These are phyloP conservation scores for Diachasma alloeum DNA, from an alignment of 1,140 invertebrate species.

Conservation along the genomic window DNA sequence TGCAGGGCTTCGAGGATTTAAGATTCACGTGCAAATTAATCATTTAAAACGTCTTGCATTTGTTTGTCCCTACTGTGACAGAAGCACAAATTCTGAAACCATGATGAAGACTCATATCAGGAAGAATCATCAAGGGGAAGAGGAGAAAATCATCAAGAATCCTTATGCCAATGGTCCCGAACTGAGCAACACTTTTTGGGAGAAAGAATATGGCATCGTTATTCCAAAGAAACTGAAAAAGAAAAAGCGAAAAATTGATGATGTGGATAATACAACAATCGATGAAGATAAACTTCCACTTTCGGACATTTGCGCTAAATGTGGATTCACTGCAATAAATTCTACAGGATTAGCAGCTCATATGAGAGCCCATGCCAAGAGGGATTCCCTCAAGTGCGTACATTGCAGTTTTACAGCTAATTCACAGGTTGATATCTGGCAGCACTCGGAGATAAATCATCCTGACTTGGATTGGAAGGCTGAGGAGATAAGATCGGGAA, in stretches of 20 bases:
- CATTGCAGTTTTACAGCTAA: slow-evolving; percentile 49
- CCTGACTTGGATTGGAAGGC: slow-evolving; percentile 40
- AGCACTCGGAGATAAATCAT: slow-evolving; percentile 55
- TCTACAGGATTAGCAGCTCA: slow-evolving; percentile 50
- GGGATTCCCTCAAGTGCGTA: slow-evolving; percentile 43
- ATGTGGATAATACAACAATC: background rate
- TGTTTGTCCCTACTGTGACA: slow-evolving; percentile 58
- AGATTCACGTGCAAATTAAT: slow-evolving; percentile 54
- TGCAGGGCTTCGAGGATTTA: slow-evolving; percentile 51
- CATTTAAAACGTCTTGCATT: slow-evolving; percentile 57
- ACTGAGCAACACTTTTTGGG: slow-evolving; percentile 57
- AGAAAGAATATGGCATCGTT: slow-evolving; percentile 54
- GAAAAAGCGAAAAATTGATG: slow-evolving; percentile 33
- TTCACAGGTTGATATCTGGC: slow-evolving; percentile 43
- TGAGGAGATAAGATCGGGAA: slow-evolving; percentile 14
- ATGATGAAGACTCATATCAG: slow-evolving; percentile 53
- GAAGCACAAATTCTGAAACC: slow-evolving; percentile 48
- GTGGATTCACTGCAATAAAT: slow-evolving; percentile 50
- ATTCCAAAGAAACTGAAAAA: slow-evolving; percentile 35
- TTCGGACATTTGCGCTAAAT: slow-evolving; percentile 42
- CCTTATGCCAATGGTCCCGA: slow-evolving; percentile 32
- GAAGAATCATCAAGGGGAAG: slow-evolving; percentile 42
- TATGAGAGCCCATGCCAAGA: slow-evolving; percentile 43
- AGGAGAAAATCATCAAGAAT: slow-evolving; percentile 48
- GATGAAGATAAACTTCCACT: background rate